Evolutionary conservation across 2,113 vertebrate genomes (phyloP).

Genomic region (Lathamus discolor): DNA sequence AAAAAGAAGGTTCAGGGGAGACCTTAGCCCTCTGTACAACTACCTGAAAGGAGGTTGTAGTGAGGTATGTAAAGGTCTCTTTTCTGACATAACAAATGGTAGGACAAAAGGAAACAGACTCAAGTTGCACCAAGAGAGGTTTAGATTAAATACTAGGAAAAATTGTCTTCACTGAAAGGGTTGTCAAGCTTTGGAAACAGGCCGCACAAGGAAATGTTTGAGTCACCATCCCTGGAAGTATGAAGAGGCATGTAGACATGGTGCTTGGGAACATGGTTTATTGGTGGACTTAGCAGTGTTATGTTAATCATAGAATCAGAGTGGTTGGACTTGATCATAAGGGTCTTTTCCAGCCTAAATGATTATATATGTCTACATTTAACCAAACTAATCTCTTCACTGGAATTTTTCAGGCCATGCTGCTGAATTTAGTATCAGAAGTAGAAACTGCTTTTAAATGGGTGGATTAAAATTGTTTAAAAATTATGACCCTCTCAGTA

Average conservation of each 20-base stretch:
- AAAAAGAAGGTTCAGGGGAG: background rate
- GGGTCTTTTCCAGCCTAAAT: background rate
- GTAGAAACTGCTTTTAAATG: background rate
- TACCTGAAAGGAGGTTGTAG: background rate
- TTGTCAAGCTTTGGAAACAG: background rate
- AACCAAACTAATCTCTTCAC: background rate
- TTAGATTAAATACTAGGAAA: background rate
- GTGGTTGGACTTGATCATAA: background rate
- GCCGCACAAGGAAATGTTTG: background rate
- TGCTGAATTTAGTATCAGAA: background rate
- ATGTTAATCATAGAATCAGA: background rate
- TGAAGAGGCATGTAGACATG: background rate
- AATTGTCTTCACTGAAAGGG: background rate
- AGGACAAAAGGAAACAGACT: background rate
- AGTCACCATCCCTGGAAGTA: background rate
- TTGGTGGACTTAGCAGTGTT: background rate
- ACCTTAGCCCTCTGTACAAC: background rate
- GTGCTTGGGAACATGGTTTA: background rate
- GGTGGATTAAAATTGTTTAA: background rate
- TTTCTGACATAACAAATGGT: background rate
- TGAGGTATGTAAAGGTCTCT: accelerated
- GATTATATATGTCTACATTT: background rate
- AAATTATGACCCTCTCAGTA: background rate
- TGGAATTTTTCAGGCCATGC: background rate
- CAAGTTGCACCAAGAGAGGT: background rate